Conservation (phyloP, 2,888 invertebrate species). For the Chouioia cunea region DNA sequence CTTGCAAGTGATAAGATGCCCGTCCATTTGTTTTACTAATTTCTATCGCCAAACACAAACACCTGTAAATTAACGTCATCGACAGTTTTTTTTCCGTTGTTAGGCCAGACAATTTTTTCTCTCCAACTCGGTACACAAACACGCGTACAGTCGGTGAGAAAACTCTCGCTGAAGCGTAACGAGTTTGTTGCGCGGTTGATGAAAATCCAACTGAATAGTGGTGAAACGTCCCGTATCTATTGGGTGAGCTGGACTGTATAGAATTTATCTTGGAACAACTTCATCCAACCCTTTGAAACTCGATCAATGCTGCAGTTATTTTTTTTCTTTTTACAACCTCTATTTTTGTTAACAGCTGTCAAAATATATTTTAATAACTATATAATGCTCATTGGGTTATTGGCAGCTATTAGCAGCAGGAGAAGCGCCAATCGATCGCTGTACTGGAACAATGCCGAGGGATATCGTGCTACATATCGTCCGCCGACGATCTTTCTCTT, state of each 20-base stretch:
- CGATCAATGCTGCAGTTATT: too few relatives aligned
- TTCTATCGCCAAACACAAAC: too few relatives aligned
- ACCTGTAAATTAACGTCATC: too few relatives aligned
- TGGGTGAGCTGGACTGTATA: too few relatives aligned
- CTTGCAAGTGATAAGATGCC: too few relatives aligned
- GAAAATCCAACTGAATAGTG: conserved; percentile 7
- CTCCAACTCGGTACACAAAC: too few relatives aligned
- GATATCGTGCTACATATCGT: conserved; percentile 36
- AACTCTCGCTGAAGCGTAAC: neutral
- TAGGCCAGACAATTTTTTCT: too few relatives aligned
- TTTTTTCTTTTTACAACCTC: too few relatives aligned
- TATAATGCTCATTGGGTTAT: conserved; percentile 25
- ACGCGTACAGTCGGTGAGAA: neutral
- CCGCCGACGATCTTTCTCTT: conserved; percentile 28
- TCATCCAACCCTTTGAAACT: too few relatives aligned
- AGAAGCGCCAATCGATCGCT: conserved; percentile 19
- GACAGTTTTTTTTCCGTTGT: too few relatives aligned
- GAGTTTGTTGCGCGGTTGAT: conserved; percentile 26
- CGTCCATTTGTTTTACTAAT: too few relatives aligned
- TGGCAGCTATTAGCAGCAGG: conserved; percentile 35
- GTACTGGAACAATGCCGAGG: conserved; percentile 30
- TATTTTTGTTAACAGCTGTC: neutral
- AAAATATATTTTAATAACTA: conserved; percentile 18
- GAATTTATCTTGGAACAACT: too few relatives aligned
- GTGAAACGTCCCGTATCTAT: conserved; percentile 25